These are phyloP conservation scores for Macroteleia sp. DNA, from an alignment of 2,888 invertebrate genomes.

Conservation along the genomic window DNA sequence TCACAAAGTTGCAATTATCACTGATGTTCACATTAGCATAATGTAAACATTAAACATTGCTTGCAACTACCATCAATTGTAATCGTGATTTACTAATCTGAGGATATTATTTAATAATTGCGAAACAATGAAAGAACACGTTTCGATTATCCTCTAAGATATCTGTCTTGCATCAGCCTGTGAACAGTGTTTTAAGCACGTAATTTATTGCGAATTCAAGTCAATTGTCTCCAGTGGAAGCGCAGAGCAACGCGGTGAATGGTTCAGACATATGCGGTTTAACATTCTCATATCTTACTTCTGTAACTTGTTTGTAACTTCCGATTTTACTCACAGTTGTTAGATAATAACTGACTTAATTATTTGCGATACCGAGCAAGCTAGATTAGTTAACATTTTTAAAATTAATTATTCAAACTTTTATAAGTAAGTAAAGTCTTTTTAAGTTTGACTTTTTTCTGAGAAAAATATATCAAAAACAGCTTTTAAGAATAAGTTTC, in stretches of 20 bases:
- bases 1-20: constrained; percentile 16
- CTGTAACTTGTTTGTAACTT: constrained; percentile 17
- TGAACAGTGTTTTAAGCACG: constrained; percentile 33
- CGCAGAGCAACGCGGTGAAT: constrained; percentile 16
- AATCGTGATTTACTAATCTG: constrained; percentile 38
- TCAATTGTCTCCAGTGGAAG: constrained; percentile 46
- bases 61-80: constrained; percentile 14
- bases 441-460: too few species aligned
- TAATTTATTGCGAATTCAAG: constrained; percentile 53
- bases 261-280: constrained; percentile 10
- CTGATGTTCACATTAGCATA: constrained; percentile 32
- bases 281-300: constrained; percentile 16
- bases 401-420: not conserved
- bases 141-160: constrained; percentile 34
- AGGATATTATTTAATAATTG: constrained; percentile 53
- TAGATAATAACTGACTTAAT: constrained; percentile 22
- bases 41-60: constrained; percentile 34
- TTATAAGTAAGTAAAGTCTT: too few species aligned
- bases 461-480: too few species aligned
- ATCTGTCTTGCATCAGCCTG: constrained; percentile 42
- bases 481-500: too few species aligned
- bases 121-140: constrained; percentile 35
- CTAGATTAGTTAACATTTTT: not conserved
- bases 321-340: constrained; percentile 21
- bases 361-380: constrained; percentile 12